Evolutionary conservation across 1,140 invertebrate species (phyloP).

Genomic region (Zaprionus ghesquierei): DNA sequence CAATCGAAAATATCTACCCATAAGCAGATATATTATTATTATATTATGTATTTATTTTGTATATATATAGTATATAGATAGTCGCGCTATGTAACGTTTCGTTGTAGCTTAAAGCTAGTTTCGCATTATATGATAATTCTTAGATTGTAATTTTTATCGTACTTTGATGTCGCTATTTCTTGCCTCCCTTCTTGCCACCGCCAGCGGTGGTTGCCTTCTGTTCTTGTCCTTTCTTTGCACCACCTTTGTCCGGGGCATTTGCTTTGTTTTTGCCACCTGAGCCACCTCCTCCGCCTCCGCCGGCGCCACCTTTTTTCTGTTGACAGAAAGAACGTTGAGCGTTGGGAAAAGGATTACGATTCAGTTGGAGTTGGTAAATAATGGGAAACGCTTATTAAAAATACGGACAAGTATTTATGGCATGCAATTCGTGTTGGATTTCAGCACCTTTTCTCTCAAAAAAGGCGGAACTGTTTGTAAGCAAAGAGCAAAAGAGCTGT

Average conservation of each 20-base stretch:
- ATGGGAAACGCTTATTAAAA: conserved; percentile 41
- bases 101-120: background rate
- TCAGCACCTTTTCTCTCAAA: background rate
- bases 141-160: conserved; percentile 42
- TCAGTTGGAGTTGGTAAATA: conserved; percentile 45
- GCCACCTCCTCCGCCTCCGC: conserved; percentile 32
- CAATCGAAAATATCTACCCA: conserved; percentile 2
- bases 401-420: conserved; percentile 7
- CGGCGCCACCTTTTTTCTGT: conserved; percentile 72
- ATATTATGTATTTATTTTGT: background rate
- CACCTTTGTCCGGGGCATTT: conserved; percentile 64
- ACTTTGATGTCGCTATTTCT: conserved; percentile 67
- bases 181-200: conserved; percentile 73
- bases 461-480: background rate
- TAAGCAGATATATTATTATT: background rate
- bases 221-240: conserved; percentile 73
- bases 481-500: background rate
- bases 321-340: conserved; percentile 28
- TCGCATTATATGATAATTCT: conserved; percentile 15
- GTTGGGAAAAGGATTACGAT: conserved; percentile 56
- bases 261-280: conserved; percentile 64
- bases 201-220: conserved; percentile 57
- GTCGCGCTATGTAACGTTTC: background rate
- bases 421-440: background rate
- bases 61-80: background rate